A percentile compares a stretch with the other conserved stretches of the same genome.
phyloP scores from a whole-genome alignment of 1,140 invertebrate genomes.

The Leptopilina boulardi region DNA sequence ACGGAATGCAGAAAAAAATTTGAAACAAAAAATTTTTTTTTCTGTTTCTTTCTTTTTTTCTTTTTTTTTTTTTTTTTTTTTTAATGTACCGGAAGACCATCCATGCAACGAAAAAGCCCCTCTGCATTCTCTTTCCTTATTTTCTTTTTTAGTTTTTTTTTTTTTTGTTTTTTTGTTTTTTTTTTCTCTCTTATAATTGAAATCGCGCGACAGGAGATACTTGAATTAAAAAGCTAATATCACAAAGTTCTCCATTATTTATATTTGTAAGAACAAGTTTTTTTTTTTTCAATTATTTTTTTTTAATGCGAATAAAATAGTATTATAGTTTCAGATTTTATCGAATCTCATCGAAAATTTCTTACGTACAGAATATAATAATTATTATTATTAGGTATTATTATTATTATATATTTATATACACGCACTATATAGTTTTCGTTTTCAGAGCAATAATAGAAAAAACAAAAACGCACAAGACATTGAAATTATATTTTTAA shows the following conservation, averaged over 20 bases:
- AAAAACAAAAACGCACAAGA: no score
- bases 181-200: neutral
- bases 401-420: neutral
- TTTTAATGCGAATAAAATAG: constrained; percentile 18
- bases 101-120: neutral
- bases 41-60: neutral
- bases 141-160: neutral
- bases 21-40: neutral
- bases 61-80: neutral
- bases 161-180: neutral
- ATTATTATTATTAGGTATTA: no score
- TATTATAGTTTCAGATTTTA: constrained; percentile 18
- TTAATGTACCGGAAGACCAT: constrained; percentile 7
- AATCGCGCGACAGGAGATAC: constrained; percentile 32
- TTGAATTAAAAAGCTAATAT: constrained; percentile 53
- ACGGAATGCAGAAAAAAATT: constrained; percentile 26
- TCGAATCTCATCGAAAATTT: constrained; percentile 23
- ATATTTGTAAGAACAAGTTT: neutral
- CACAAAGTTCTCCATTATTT: constrained; percentile 45
- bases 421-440: neutral
- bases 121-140: constrained; percentile 18
- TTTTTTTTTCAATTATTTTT: no score
- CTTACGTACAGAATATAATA: constrained; percentile 26
- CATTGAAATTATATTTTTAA: no score
- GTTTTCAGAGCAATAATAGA: neutral